Evolutionary conservation across 2,113 vertebrate species (phyloP).

Genomic region (Pygathrix nemaeus): DNA sequence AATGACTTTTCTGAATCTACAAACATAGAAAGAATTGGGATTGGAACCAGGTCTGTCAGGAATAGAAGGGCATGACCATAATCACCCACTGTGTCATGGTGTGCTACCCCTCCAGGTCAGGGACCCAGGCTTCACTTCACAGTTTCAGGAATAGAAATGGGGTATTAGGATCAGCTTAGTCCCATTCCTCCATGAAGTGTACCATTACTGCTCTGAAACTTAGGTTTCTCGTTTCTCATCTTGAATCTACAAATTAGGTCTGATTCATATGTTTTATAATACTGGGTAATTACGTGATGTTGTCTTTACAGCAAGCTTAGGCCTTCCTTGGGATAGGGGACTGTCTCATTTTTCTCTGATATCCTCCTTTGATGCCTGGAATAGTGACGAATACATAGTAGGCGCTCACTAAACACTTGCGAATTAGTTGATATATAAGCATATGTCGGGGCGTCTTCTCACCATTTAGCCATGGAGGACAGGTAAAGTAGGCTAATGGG

Average conservation of each 20-base stretch:
- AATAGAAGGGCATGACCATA: background rate
- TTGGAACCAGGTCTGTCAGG: background rate
- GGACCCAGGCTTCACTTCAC: background rate
- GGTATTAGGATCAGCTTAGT: background rate
- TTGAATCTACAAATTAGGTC: background rate
- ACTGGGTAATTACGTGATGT: background rate
- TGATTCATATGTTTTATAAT: background rate
- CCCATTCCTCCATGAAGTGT: background rate
- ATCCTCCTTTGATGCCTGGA: background rate
- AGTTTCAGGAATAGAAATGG: background rate
- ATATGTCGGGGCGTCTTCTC: background rate
- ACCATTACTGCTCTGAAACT: background rate
- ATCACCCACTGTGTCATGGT: accelerated
- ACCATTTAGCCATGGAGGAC: background rate
- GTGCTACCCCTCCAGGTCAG: accelerated
- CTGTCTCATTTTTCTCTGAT: background rate
- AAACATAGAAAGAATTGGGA: background rate
- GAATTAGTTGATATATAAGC: background rate
- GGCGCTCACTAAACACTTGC: background rate
- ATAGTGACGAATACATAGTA: background rate
- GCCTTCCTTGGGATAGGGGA: background rate
- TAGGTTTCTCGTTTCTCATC: background rate
- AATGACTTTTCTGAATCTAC: background rate
- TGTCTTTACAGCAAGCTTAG: background rate
- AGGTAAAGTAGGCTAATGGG: background rate